Base-by-base conservation (phyloP, 2,888 invertebrate species). In the Catocala nupta region DNA sequence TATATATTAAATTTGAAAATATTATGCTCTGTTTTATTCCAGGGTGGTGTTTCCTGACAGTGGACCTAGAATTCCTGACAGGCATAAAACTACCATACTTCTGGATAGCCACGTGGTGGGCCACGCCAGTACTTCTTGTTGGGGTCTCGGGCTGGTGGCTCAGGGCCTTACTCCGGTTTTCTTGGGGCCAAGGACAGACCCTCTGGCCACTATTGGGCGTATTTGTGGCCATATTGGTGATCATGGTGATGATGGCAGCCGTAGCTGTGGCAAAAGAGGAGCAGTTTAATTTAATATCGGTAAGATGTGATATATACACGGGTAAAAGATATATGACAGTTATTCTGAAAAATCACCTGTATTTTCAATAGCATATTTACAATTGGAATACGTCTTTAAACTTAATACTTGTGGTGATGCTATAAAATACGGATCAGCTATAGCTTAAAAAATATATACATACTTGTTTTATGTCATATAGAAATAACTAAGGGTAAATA, bases 71-170 rank as follows among this genome's bases (percentile, higher is more conserved):
- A 69, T 94, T 94, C 68, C 86, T 94, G 0, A 93, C 93, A 1
- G 91, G 92, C 1, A 80, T 85, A 5, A 90, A 82, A 64, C 73
- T 93, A 5, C 89, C 92, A 0, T 87, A 84, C 48, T 84, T 87
- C 65, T 93, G 91, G 93, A 77, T 90, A 45, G 82, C 84, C 0
- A 85, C 85, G 0, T 93, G 93, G 91, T 92, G 91, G 88, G 63
- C 84, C 0, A 86, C 87, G 0, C 93, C 93, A 0, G 64, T 89
- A 0, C 69, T 92, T 0, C 75, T 93, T 1, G 60, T 92, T 1
- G 92, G 90, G 0, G 80, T 90, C 11, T 86, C 90, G 0, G 93
- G 90, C 1, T 94, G 94, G 94, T 93, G 93, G 94, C 78, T 93
- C 1, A 76, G 90, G n/a, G 78, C 81, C 1, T 49, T 92, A 10